Evolutionary conservation across 2,113 vertebrate genomes (phyloP).

Genomic region (Brachirus orientalis): DNA sequence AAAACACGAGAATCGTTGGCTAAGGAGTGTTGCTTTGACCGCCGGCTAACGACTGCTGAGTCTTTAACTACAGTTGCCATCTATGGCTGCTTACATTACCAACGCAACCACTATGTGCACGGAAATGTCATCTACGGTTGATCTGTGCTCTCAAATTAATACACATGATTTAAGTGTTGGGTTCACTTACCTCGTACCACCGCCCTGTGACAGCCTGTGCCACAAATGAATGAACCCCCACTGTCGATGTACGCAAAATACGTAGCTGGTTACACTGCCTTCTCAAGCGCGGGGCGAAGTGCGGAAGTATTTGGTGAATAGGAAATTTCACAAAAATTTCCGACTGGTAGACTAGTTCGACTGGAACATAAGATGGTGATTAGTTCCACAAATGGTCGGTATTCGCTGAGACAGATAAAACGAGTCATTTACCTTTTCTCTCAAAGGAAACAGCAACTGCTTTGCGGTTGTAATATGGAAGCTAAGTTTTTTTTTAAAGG

Average conservation of each 20-base stretch:
- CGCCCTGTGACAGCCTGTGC: slow-evolving; percentile 28
- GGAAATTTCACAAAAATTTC: slow-evolving; percentile 23
- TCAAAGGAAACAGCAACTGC: too few relatives aligned
- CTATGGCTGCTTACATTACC: too few relatives aligned
- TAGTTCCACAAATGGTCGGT: slow-evolving; percentile 23
- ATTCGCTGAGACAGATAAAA: too few relatives aligned
- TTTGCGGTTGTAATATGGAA: too few relatives aligned
- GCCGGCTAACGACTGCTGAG: too few relatives aligned
- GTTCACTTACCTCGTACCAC: slow-evolving; percentile 13
- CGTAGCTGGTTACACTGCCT: slow-evolving; percentile 2
- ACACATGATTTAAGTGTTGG: background rate
- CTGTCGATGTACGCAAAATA: slow-evolving; percentile 32
- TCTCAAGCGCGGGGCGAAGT: background rate
- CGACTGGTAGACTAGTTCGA: slow-evolving; percentile 21
- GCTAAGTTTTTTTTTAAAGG: too few relatives aligned
- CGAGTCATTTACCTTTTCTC: too few relatives aligned
- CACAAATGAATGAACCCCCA: slow-evolving; percentile 10
- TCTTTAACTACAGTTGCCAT: too few relatives aligned
- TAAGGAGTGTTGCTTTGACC: too few relatives aligned
- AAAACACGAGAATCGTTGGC: background rate
- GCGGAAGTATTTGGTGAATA: slow-evolving; percentile 55
- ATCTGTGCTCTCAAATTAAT: too few relatives aligned
- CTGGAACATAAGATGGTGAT: background rate
- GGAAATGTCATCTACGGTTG: too few relatives aligned
- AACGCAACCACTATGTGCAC: too few relatives aligned